Conservation (phyloP, 2,797 vertebrate species). For the Pyrrhura leucotis region DNA sequence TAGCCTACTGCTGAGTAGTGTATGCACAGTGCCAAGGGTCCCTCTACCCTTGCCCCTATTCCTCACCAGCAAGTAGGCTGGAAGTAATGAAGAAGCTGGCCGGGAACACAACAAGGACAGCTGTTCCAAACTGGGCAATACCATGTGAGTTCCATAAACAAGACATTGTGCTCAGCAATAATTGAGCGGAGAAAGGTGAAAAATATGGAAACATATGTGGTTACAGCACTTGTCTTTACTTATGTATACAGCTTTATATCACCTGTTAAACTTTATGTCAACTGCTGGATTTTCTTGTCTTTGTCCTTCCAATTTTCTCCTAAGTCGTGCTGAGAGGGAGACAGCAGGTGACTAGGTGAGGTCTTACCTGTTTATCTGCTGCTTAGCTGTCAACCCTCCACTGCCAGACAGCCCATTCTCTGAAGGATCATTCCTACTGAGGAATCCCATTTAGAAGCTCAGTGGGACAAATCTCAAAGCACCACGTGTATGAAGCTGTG, state of each 20-base stretch:
- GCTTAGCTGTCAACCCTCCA: neutral
- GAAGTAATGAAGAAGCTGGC: neutral
- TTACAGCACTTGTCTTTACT: neutral
- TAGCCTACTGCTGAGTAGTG: neutral
- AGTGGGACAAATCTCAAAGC: neutral
- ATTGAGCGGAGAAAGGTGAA: neutral
- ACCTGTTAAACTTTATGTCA: neutral
- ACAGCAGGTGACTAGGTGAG: neutral
- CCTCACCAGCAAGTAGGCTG: neutral
- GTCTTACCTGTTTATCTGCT: neutral
- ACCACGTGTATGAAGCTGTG: neutral
- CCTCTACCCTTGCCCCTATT: rapidly evolving
- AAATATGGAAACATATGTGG: rapidly evolving
- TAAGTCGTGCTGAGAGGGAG: neutral
- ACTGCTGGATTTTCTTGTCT: neutral
- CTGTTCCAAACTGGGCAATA: neutral
- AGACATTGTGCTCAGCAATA: neutral
- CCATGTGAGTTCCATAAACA: neutral
- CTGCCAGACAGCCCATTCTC: neutral
- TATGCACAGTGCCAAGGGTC: neutral
- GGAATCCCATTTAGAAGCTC: neutral
- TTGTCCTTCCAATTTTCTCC: neutral
- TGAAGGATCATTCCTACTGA: neutral
- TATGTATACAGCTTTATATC: neutral
- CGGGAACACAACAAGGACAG: neutral